phyloP scores from a whole-genome alignment of 2,797 vertebrate species.

The Lates japonicus region DNA sequence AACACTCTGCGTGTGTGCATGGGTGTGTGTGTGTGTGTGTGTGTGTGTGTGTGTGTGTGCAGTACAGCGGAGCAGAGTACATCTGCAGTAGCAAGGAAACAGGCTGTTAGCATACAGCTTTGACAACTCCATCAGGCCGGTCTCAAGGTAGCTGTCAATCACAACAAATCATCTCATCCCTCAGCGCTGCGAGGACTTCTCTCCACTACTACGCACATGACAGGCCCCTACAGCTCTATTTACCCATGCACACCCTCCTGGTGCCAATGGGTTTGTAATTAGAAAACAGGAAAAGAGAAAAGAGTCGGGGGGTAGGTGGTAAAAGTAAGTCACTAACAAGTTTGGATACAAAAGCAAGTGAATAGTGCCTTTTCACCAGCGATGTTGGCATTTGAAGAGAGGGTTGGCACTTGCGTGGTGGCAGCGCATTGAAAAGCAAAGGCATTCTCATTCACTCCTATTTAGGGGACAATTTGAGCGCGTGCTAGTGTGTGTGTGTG shows the following conservation, averaged over 20 bases:
- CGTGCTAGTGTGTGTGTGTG: slow-evolving; percentile 38
- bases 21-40: slow-evolving; percentile 46
- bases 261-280: slow-evolving; percentile 92
- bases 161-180: slow-evolving; percentile 96
- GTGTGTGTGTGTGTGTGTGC: slow-evolving; percentile 73
- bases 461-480: slow-evolving; percentile 86
- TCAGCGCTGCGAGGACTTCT: slow-evolving; percentile 92
- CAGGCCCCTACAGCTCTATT: slow-evolving; percentile 98
- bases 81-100: slow-evolving; percentile 88
- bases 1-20: slow-evolving; percentile 12
- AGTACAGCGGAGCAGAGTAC: slow-evolving; percentile 84
- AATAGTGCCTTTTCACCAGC: slow-evolving; percentile 79
- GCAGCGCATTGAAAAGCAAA: slow-evolving; percentile 89
- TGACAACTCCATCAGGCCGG: slow-evolving; percentile 99
- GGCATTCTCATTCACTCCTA: slow-evolving; percentile 88
- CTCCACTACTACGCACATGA: slow-evolving; percentile 91
- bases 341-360: slow-evolving; percentile 88
- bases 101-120: slow-evolving; percentile 88
- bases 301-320: slow-evolving; percentile 56
- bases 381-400: slow-evolving; percentile 86
- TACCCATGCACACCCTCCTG: slow-evolving; percentile 90
- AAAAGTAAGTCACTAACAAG: slow-evolving; percentile 89
- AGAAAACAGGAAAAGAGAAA: slow-evolving; percentile 84
- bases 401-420: slow-evolving; percentile 86
- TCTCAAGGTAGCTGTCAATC: slow-evolving; percentile 99